These are phyloP conservation scores for Stratiomys singularior DNA, from an alignment of 2,888 invertebrate species.

Conservation along the genomic window DNA sequence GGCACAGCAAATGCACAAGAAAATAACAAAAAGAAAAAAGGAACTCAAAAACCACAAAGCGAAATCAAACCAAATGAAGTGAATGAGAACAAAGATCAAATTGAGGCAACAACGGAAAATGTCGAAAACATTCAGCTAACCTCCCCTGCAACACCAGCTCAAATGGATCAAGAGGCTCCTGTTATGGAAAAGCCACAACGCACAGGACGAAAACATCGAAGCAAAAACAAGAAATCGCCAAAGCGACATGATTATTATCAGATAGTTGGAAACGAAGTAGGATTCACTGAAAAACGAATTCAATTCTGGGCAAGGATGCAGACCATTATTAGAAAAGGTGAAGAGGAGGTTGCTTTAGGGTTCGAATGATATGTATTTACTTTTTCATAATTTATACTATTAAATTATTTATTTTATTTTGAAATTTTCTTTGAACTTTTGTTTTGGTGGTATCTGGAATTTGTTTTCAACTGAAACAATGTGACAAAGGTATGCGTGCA, in stretches of 20 bases:
- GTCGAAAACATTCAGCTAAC: neutral
- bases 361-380: too few species aligned
- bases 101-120: neutral
- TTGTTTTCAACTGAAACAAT: too few species aligned
- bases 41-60: neutral
- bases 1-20: neutral
- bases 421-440: too few species aligned
- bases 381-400: too few species aligned
- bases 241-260: neutral
- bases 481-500: too few species aligned
- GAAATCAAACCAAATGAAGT: neutral
- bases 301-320: neutral
- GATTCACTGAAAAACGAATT: conserved; percentile 6
- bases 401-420: too few species aligned
- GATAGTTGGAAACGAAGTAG: conserved; percentile 11
- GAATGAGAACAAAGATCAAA: neutral
- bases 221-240: neutral
- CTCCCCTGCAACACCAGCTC: neutral
- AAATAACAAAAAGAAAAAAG: neutral
- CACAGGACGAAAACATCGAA: conserved; percentile 1
- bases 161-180: too few species aligned
- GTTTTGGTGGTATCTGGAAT: too few species aligned
- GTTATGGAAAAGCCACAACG: neutral
- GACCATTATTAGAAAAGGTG: neutral
- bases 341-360: neutral